Base-by-base conservation (phyloP, 1,140 invertebrate species). In the Tetragonula clypearis region DNA sequence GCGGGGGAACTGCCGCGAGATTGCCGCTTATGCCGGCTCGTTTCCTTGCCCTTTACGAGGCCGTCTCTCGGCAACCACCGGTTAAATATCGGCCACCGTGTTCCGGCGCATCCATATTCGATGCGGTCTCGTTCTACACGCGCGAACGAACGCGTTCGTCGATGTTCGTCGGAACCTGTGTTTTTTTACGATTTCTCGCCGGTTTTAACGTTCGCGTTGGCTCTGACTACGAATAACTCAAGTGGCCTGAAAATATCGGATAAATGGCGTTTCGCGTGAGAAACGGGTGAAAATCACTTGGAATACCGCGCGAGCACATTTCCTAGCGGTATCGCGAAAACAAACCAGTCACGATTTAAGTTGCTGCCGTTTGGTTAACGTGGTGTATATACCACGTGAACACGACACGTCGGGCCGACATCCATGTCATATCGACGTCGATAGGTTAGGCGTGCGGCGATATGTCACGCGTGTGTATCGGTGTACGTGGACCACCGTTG, bases 41-140 rank as follows among this genome's bases (percentile, higher is more conserved):
- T 85, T 87, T 87, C 79, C 77, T 35, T 23, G 81, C 78, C 79
- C 80, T 90, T 90, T 88, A 90, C 83, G 80, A 86, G 73, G 30
- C 77, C 79, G 72, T 83, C 41, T 41, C 35, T 41, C 76, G 83
- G 41, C 56, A 41, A 55, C 14, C 78, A 66, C 4, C 69, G 55
- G 84, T 88, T 90, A 88, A 84, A 88, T 88, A 89, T 87, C 72
- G 68, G 74, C 41, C 30, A 60, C 21, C 55, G 11, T n/a, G 62
- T 21, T 14, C 0, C 11, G 6, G 12, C 2, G 17, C 58, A 56
- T 71, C 65, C 55, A 66, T 78, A 68, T 60, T 53, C 80, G 71
- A 75, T 30, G 30, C 17, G 9, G 14, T 17, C 1, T 2, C 9
- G 6, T 55, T 4, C 35, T 23, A 2, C 15, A 23, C 11, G 21